phyloP scores from a whole-genome alignment of 2,888 invertebrate species.

The Rhimphoctona megacephalus region DNA sequence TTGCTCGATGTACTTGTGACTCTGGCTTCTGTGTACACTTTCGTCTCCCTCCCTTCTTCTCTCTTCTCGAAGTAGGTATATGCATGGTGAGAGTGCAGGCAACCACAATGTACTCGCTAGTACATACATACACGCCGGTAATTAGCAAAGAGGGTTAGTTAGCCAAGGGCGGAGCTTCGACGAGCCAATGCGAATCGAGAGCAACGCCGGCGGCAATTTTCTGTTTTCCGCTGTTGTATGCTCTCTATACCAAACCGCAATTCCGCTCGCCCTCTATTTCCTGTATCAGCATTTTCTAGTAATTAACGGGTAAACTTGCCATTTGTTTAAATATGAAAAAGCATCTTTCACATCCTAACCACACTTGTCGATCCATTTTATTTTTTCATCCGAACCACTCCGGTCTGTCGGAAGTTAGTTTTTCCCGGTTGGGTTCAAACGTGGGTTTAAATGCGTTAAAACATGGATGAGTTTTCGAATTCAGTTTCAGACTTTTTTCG shows the following conservation, averaged over 20 bases:
- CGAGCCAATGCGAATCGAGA: conserved; percentile 77
- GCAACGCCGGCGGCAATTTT: conserved; percentile 64
- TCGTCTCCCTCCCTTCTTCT: conserved; percentile 31
- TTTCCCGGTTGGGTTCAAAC: background rate
- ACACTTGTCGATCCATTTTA: background rate
- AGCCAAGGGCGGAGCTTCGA: conserved; percentile 80
- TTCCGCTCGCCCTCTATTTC: conserved; percentile 9
- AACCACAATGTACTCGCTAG: conserved; percentile 60
- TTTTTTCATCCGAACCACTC: background rate
- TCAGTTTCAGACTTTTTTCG: background rate
- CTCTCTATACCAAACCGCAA: conserved; percentile 16
- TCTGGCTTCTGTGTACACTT: conserved; percentile 49
- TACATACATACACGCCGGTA: conserved; percentile 76
- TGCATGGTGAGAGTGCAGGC: conserved; percentile 46
- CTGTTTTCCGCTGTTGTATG: conserved; percentile 33
- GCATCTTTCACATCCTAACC: background rate
- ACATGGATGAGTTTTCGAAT: background rate
- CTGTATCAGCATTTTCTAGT: conserved; percentile 11
- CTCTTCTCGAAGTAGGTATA: conserved; percentile 18
- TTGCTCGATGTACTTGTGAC: conserved; percentile 50
- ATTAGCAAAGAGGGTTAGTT: conserved; percentile 82
- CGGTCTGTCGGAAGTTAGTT: background rate
- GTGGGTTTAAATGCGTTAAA: background rate
- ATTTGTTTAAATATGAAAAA: background rate
- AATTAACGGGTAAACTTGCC: background rate